phyloP scores from a whole-genome alignment of 2,888 invertebrate species.

The Volucella zonaria region DNA sequence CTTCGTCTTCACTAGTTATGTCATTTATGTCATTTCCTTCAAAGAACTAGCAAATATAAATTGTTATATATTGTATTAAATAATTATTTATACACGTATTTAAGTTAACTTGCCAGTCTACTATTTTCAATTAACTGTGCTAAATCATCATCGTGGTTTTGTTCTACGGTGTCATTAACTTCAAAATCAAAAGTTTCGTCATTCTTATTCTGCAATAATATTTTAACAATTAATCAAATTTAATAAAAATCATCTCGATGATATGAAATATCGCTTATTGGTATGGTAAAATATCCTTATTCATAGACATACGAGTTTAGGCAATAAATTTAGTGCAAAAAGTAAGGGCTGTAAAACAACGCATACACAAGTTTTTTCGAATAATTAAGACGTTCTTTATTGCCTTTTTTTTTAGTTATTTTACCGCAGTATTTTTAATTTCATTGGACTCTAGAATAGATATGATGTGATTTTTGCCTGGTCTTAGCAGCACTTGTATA shows the following conservation, averaged over 20 bases:
- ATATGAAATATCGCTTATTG: too few relatives aligned
- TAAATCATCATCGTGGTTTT: conserved; percentile 77
- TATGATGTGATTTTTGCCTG: too few relatives aligned
- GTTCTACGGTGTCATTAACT: conserved; percentile 76
- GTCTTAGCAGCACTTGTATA: too few relatives aligned
- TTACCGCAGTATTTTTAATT: too few relatives aligned
- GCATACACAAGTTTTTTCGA: too few relatives aligned
- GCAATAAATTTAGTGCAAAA: too few relatives aligned
- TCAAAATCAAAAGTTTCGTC: conserved; percentile 80
- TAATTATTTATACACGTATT: conserved; percentile 71
- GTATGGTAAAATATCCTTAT: too few relatives aligned
- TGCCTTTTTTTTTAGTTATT: too few relatives aligned
- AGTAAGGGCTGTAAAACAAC: too few relatives aligned
- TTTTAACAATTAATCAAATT: not conserved
- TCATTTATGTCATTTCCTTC: conserved; percentile 81
- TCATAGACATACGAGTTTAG: too few relatives aligned
- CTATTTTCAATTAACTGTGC: conserved; percentile 79
- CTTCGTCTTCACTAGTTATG: conserved; percentile 82
- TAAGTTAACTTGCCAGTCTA: conserved; percentile 76
- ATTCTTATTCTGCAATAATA: conserved; percentile 74
- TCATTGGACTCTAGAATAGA: too few relatives aligned
- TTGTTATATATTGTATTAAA: not conserved
- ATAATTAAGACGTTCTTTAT: too few relatives aligned
- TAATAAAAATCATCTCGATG: not conserved
- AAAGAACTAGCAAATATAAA: conserved; percentile 75